Evolutionary conservation across 2,113 vertebrate species (phyloP), one percentile per base, ranked within the genome.

Genomic region (Sebastes fasciatus): DNA sequence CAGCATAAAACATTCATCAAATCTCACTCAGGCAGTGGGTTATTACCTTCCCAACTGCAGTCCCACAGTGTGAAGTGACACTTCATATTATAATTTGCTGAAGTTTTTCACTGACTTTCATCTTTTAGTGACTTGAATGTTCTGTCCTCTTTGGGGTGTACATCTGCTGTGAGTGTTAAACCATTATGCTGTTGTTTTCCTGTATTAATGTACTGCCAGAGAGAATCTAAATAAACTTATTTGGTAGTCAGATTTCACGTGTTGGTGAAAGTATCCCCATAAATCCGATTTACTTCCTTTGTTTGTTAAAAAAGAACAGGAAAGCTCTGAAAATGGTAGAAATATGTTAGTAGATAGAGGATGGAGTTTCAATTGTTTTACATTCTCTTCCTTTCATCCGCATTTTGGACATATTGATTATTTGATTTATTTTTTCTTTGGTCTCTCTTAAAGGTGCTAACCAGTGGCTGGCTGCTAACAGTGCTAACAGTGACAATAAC

Each of bases 1-100:
- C 43, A 55, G 54, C 14, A 74, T 75, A 65, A 83, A 62, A 79
- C 66, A 73, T 76, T 83, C 40, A 83, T 86, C 60, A 83, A 34
- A 65, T 77, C 48, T 17, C 51, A 1, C 43, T 21, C 68, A 80
- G 57, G 13, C 58, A n/a, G 2, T 2, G 12, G 51, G 8, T 34
- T 78, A 60, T 85, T 77, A 77, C 23, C 60, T 61, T 63, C 17
- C 1, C 2, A 40, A 14, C 55, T 76, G 40, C 62, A 60, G 26
- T 58, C 11, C 42, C 40, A 26, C 66, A 45, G 17, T 52, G 40
- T 19, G 49, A 60, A 49, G 5, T 12, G 40, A 67, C 57, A 54
- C 57, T 52, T 68, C 11, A 57, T 26, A 14, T 2, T n/a, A 60
- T 17, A 74, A 9, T 66, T 13, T n/a, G 16, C 45, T 45, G 2